Evolutionary conservation across 2,888 invertebrate genomes (phyloP), one percentile per base, ranked within the genome.

Genomic region (Drosophila nigricruria): DNA sequence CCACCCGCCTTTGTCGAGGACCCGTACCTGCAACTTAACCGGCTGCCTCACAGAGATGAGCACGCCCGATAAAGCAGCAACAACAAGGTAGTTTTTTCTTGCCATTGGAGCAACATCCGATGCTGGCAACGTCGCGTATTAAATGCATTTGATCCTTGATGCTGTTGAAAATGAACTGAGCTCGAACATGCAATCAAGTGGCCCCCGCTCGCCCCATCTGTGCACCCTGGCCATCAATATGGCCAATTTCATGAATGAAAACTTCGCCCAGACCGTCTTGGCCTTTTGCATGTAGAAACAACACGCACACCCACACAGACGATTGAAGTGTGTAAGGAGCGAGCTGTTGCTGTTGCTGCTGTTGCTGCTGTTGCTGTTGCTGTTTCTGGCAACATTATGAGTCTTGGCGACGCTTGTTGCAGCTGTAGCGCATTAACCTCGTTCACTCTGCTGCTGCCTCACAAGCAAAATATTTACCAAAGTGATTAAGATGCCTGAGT

Each of bases 201-300:
- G 73, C 72, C 53, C 60, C 74, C 60, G 60, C 64, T 53, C 61
- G 61, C 34, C 36, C 23, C 57, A 18, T 43, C 49, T 56, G 53
- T 62, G 61, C 32, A 54, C 36, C 45, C 60, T 59, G 69, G 62
- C 58, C 59, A 47, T 54, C 77, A 85, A 88, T 85, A 82, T 73
- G 68, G 81, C 75, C 88, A 90, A 88, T 91, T 91, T 91, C 91
- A 91, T 91, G 91, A 91, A 91, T 91, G 91, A 91, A 91, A 91
- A 82, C 80, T 80, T 73, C 63, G 49, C 77, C 23, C 53, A 70
- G 63, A 64, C 56, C 57, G 68, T 74, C 74, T 77, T 53, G 62
- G 53, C 73, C 79, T 81, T 88, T 78, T 83, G 89, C 80, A 88
- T 83, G 87, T 85, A 65, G 61, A 60, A 52, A 38, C 62, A 50